Percentiles rank a stretch among this genome's conserved stretches.
Evolutionary conservation across 2,113 vertebrate genomes (phyloP).

Genomic region (Psittacus erithacus): DNA sequence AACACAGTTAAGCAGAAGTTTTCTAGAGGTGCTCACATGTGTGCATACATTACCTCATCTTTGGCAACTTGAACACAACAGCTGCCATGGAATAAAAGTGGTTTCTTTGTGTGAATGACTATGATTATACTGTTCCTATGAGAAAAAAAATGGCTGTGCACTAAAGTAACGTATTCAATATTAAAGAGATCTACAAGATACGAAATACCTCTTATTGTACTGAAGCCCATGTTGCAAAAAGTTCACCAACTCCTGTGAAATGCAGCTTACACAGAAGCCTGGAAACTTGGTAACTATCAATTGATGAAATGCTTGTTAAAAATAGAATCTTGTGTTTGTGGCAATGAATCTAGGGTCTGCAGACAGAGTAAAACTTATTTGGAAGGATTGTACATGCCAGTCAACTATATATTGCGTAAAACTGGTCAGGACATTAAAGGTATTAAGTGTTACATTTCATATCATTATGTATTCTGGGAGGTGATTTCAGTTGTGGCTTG

Average conservation of each 20-base stretch:
- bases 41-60: not conserved
- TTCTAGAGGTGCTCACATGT: not conserved
- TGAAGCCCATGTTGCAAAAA: not conserved
- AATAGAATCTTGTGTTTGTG: not conserved
- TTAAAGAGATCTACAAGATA: not conserved
- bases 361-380: not conserved
- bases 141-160: not conserved
- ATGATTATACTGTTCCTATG: not conserved
- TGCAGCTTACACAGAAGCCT: not conserved
- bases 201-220: not conserved
- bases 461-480: not conserved
- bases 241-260: not conserved
- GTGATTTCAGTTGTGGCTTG: not conserved
- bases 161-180: not conserved
- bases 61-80: not conserved
- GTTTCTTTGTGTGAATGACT: not conserved
- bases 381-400: not conserved
- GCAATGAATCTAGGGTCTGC: not conserved
- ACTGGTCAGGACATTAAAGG: not conserved
- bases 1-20: not conserved
- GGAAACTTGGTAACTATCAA: not conserved
- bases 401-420: not conserved
- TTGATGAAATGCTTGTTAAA: not conserved
- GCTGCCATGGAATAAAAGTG: not conserved
- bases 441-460: fast-evolving